Percentiles rank a stretch among this genome's conserved stretches.
Conservation (phyloP, 2,113 vertebrate species). For the Leucopsar rothschildi region DNA sequence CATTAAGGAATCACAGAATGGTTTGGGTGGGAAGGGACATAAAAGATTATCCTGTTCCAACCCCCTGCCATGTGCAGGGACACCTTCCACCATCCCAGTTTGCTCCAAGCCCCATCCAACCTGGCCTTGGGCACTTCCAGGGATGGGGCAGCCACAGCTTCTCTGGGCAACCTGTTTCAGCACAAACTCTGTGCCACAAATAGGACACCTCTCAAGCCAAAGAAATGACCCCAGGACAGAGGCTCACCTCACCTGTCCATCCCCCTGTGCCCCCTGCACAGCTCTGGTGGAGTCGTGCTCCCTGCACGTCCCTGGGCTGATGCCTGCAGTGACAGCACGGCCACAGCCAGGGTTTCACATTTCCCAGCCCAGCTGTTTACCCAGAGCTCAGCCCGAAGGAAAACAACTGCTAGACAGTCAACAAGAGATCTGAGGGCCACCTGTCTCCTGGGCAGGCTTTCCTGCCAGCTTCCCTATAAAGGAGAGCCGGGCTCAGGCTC, state of each 20-base stretch:
- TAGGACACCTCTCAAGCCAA: not conserved
- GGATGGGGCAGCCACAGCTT: not conserved
- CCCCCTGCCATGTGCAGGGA: not conserved
- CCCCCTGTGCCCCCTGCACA: fast-evolving
- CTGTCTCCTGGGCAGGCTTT: not conserved
- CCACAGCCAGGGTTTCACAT: not conserved
- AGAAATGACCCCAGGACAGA: not conserved
- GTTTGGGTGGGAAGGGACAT: not conserved
- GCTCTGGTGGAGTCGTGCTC: fast-evolving
- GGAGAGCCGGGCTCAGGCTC: not conserved
- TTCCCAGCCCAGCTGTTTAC: slow-evolving; percentile 19
- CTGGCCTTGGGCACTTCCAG: not conserved
- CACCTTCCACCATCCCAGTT: fast-evolving
- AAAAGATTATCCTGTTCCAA: not conserved
- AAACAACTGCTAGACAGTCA: slow-evolving; percentile 47
- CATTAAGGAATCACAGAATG: not conserved
- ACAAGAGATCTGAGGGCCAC: not conserved
- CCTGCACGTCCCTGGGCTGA: not conserved
- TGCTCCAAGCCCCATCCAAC: fast-evolving
- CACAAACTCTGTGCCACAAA: not conserved
- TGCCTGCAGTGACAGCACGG: fast-evolving
- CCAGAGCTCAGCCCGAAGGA: not conserved
- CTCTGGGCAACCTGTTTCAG: not conserved
- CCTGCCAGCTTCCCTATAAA: not conserved
- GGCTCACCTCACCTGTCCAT: not conserved